Base-by-base conservation (phyloP, 2,888 invertebrate genomes). In the Odontomyia ornata region DNA sequence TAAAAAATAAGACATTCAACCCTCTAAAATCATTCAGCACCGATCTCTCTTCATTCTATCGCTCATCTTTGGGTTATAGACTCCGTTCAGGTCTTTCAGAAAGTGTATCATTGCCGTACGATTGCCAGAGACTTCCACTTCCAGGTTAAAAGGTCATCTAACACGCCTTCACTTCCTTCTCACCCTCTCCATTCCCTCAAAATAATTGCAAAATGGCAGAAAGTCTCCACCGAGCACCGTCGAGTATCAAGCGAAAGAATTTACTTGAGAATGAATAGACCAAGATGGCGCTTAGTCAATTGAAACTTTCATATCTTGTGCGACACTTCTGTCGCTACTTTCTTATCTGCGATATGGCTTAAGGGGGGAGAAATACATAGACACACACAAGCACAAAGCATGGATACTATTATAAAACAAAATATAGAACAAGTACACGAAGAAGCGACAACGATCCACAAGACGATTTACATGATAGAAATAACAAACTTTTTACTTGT, bases 301-400 rank as follows among this genome's bases (percentile, higher is more conserved):
- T 72, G 71, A 72, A 72, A 72, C 71, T 72, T 72, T 72, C 71
- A 56, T 72, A 72, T 72, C 71, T 52, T 56, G 52, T 72, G 71
- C 52, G 56, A 72, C 56, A 52, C 36, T 65, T 65, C 71, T 72
- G 71, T 72, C 71, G 71, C 30, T 72, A 72, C 71, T 56, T 72
- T 18, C 71, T 72, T 72, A 72, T 72, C 71, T 65, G n/a, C 27
- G 65, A 65, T 64, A n/a, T 36, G 65, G 65, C 65, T 36, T 65
- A 28, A n/a, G 30, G 71, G 28, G 23, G 36, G 3, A 3, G 36
- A 30, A 71, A 7, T 28, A 25, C 52, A 72, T 56, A 27, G 25
- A 23, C 23, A 27, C 21, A 28, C 71, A 36, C 36, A 36, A 36
- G 9, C 18, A 52, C 52, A 23, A 27, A 36, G 9, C 18, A 52